Evolutionary conservation across 2,888 invertebrate genomes (phyloP), one percentile per base, ranked within the genome.

Genomic region (Panorpa germanica): DNA sequence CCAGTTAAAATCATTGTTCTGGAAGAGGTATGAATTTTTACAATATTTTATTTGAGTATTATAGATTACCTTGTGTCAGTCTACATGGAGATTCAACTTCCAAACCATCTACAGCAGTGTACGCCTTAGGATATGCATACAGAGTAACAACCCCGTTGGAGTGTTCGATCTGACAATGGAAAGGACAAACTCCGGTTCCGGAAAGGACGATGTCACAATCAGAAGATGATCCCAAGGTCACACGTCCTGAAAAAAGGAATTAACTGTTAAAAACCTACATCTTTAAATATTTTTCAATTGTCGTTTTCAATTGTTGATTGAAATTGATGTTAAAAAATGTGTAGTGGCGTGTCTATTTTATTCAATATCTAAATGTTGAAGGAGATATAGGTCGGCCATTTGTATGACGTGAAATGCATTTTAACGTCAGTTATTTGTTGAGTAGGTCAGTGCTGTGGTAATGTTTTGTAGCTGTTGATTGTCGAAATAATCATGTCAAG

Each of bases 81-180:
- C 80, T 59, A 4, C 75, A 73, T 22, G 86, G 75, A 40, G 66
- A 65, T 38, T 63, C 64, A 33, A 83, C 68, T 13, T 64, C 61
- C 25, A 67, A 52, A 9, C 81, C 80, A 58, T 90, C 86, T 30
- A 88, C 68, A 9, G 71, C 47, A 13, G 72, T 66, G 42, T 66
- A 70, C 26, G 73, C 70, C 37, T 68, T 67, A 31, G 56, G 55
- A 40, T 74, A 59, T 4, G 88, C 85, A 46, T 78, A 73, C 36
- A 90, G 61, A n/a, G 77, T 81, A 40, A 88, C 81, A 38, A 81
- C 72, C 26, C 80, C 81, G 48, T 75, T 73, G 34, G 70, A 70
- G 54, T 85, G 80, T 52, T 86, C 82, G 37, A 90, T 81, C 45
- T 76, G 75, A 49, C 88, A 88, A 55, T 90, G 90, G 26, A 78